Conservation (phyloP, 2,113 vertebrate genomes). For the Pleuronectes platessa region DNA sequence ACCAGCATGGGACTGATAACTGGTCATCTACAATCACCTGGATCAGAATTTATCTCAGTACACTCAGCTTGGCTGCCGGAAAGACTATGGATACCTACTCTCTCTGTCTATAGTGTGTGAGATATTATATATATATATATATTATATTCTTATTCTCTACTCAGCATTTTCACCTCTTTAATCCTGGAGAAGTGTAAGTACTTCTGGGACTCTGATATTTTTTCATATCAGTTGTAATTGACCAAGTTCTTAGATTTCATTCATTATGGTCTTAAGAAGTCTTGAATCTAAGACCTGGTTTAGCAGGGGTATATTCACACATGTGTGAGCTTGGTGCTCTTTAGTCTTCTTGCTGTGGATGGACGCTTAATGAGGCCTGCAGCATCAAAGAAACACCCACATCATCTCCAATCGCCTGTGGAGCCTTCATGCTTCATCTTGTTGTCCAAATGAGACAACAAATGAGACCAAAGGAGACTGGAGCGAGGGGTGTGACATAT, state of each 20-base stretch:
- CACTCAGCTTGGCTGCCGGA: no score
- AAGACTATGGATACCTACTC: no score
- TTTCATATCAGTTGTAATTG: neutral
- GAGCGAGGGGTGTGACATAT: constrained; percentile 56
- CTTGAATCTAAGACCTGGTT: neutral
- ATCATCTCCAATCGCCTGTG: constrained; percentile 36
- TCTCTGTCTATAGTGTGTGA: no score
- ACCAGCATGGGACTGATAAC: no score
- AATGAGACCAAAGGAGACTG: constrained; percentile 9
- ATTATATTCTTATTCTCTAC: no score
- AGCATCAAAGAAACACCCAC: constrained; percentile 38
- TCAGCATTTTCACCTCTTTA: neutral
- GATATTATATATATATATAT: no score
- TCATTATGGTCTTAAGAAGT: neutral
- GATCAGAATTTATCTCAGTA: no score
- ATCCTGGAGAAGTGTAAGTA: neutral
- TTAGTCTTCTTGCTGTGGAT: constrained; percentile 4
- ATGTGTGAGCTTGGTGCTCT: neutral
- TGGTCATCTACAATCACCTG: no score
- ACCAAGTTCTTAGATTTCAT: neutral
- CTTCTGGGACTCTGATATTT: neutral
- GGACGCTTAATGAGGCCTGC: constrained; percentile 53
- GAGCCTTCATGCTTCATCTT: constrained; percentile 52
- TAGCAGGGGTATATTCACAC: no score
- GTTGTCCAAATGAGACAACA: no score